Evolutionary conservation across 2,797 vertebrate species (phyloP).

Genomic region (Kryptolebias ocellatus): DNA sequence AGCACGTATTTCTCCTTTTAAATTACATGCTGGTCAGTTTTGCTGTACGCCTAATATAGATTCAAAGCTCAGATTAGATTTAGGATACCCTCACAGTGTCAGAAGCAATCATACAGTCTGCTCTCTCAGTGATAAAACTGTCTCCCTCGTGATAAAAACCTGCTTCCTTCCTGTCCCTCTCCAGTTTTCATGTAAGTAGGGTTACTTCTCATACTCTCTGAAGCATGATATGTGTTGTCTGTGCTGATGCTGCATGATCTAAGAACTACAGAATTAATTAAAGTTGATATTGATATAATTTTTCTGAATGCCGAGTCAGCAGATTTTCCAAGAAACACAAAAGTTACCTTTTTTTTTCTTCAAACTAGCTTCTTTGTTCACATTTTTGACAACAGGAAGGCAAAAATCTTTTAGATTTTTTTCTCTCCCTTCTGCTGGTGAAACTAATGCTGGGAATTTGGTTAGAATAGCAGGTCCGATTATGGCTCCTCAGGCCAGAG

Average conservation of each 20-base stretch:
- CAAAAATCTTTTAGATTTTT: background rate
- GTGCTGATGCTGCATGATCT: too few relatives aligned
- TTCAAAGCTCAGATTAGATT: slow-evolving; percentile 52
- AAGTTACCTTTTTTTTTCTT: background rate
- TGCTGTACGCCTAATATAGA: slow-evolving; percentile 30
- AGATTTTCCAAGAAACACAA: background rate
- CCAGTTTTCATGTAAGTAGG: slow-evolving; percentile 43
- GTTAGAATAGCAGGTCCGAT: background rate
- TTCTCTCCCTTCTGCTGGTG: too few relatives aligned
- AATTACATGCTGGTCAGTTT: slow-evolving; percentile 28
- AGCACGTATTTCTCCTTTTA: slow-evolving; percentile 9
- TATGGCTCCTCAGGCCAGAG: background rate
- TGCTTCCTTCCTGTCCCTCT: slow-evolving; percentile 45
- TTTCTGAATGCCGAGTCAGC: too few relatives aligned
- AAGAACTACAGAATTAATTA: background rate
- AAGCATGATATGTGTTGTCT: background rate
- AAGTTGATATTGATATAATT: too few relatives aligned
- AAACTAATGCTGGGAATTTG: background rate
- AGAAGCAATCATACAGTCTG: slow-evolving; percentile 66
- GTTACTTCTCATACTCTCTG: slow-evolving; percentile 12
- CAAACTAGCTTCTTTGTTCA: background rate
- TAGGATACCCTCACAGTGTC: slow-evolving; percentile 52
- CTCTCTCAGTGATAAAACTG: slow-evolving; percentile 50
- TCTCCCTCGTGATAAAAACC: slow-evolving; percentile 56
- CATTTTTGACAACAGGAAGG: background rate